Conservation (phyloP, 2,113 vertebrate species). For the Odocoileus virginianus region DNA sequence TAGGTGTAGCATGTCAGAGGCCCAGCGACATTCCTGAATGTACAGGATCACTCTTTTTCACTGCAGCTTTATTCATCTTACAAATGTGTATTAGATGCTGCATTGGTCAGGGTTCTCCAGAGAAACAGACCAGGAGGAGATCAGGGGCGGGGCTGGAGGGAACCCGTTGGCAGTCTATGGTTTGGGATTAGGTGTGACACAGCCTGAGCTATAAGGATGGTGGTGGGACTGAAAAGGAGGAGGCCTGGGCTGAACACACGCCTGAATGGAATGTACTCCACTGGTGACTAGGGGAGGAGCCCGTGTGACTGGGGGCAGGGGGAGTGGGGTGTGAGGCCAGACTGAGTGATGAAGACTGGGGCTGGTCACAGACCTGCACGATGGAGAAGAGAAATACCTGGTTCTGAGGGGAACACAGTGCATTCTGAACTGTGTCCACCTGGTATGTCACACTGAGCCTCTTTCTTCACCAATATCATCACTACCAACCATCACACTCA, state of each 20-base stretch:
- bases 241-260: background rate
- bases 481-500: background rate
- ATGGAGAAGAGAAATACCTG: background rate
- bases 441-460: background rate
- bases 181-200: background rate
- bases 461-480: background rate
- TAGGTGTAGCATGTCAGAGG: background rate
- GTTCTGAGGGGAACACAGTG: background rate
- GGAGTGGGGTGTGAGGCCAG: background rate
- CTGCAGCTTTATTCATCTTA: background rate
- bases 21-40: background rate
- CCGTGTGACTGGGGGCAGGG: background rate
- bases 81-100: background rate
- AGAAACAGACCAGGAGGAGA: background rate
- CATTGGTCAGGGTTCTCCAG: background rate
- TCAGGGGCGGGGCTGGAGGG: background rate
- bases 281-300: background rate
- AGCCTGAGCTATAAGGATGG: background rate
- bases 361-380: background rate
- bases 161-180: no score
- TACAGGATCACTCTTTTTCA: background rate
- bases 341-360: background rate
- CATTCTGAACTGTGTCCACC: background rate
- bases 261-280: background rate
- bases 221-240: background rate